Base-by-base conservation (phyloP, 1,140 invertebrate genomes). In the Caenorhabditis tropicalis region DNA sequence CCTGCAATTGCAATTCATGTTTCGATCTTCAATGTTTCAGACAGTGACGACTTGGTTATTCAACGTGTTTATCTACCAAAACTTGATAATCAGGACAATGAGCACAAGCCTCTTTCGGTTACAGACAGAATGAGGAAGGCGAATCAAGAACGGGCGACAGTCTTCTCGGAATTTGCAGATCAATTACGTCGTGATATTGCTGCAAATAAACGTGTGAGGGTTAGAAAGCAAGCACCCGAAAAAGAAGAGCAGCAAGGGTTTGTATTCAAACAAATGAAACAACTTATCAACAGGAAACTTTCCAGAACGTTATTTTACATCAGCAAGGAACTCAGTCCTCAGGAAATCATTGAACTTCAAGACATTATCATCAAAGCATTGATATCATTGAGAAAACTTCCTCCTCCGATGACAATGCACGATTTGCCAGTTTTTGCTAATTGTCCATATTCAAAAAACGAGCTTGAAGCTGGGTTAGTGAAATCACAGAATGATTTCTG, bases 291-390 rank as follows among this genome's bases (percentile, higher is more conserved):
- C 9, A 43, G 39, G 5, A 43, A 43, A 6, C 5, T 6, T 65
- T 65, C 36, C 58, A 65, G 58, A 46, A 74, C 65, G 10, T 74
- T 74, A 19, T 74, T 74, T 9, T 74, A 74, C 24, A 74, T 74
- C 21, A 74, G 65, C n/a, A 74, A 74, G 15, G 65, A 74, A 36
- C 65, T 74, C 21, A 74, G 15, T 43, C 65, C 65, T n/a, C 65
- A 74, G 43, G 65, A 74, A 74, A 31, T 74, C n/a, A 74, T 74
- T 10, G 65, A 74, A 24, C 65, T 74, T 43, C 65, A 74, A 46
- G 65, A 74, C 33, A 29, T 21, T 12, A 46, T 74, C n/a, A 74
- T 74, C n/a, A 74, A 74, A 74, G 43, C 65, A 3, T 31, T 74
- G n/a, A 74, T 74, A 74, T 74, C 65, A 2, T 15, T 74, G 10